Percentiles rank a stretch among this genome's conserved stretches.
phyloP scores from a whole-genome alignment of 2,113 vertebrate species.

The Bambusicola thoracicus region DNA sequence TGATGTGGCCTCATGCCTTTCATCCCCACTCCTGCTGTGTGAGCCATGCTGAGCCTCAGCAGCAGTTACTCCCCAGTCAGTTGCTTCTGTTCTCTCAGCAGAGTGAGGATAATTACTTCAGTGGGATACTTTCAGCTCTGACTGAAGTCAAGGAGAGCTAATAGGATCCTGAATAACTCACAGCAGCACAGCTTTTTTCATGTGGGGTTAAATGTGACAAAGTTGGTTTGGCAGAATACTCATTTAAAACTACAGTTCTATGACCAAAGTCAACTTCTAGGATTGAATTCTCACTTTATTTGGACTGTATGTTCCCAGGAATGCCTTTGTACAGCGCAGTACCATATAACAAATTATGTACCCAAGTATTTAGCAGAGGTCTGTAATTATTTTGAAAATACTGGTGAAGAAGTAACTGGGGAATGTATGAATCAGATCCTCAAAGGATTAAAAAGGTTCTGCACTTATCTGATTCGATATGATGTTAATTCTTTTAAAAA shows the following conservation, averaged over 20 bases:
- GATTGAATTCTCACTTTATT: background rate
- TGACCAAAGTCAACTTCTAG: background rate
- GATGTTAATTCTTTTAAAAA: background rate
- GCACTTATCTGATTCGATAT: background rate
- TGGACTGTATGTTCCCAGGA: accelerated
- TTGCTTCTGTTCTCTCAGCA: constrained; percentile 36
- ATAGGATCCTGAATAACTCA: constrained; percentile 27
- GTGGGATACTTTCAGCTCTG: constrained; percentile 19
- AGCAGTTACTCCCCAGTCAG: constrained; percentile 34
- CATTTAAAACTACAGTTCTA: background rate
- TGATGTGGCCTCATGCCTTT: constrained; percentile 44
- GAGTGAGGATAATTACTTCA: constrained; percentile 68
- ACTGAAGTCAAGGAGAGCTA: constrained; percentile 55
- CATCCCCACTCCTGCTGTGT: constrained; percentile 43
- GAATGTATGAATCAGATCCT: background rate
- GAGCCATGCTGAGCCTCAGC: background rate
- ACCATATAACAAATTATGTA: background rate
- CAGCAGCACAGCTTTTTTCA: constrained; percentile 40
- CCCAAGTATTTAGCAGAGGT: accelerated
- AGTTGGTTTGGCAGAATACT: background rate
- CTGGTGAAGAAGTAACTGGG: background rate
- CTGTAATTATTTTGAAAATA: background rate
- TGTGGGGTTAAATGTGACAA: constrained; percentile 14
- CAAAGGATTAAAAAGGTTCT: background rate
- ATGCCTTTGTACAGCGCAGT: background rate